Conservation (phyloP, 2,797 vertebrate genomes). For the Pantherophis vulpinus region DNA sequence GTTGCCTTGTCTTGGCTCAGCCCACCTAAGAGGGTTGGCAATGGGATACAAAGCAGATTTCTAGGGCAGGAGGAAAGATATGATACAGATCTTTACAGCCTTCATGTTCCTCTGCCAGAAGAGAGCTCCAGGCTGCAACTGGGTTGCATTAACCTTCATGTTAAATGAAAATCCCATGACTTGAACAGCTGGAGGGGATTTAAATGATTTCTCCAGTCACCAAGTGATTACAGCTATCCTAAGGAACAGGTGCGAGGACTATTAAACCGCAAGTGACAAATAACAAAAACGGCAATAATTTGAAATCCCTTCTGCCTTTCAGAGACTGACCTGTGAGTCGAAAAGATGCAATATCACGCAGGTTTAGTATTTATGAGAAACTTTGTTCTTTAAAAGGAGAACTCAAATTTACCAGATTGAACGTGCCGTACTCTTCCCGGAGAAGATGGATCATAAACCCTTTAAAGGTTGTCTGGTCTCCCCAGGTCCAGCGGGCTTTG, state of each 20-base stretch:
- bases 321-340: background rate
- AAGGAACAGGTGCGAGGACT: slow-evolving; percentile 18
- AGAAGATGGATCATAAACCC: slow-evolving; percentile 94
- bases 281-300: background rate
- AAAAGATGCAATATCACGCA: background rate
- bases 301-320: background rate
- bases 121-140: background rate
- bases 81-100: background rate
- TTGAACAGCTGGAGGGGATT: background rate
- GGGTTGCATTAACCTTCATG: background rate
- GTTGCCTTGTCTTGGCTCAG: background rate
- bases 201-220: slow-evolving; percentile 26
- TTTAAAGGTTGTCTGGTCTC: slow-evolving; percentile 88
- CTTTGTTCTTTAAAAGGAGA: slow-evolving; percentile 9
- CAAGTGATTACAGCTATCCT: background rate
- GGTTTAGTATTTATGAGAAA: background rate
- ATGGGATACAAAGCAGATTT: background rate
- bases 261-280: slow-evolving; percentile 8
- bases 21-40: background rate
- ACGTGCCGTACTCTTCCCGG: slow-evolving; percentile 94
- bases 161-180: background rate
- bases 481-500: slow-evolving; percentile 94
- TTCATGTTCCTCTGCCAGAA: background rate
- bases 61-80: background rate
- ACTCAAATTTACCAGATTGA: slow-evolving; percentile 79